These are phyloP conservation scores for Gallinago stenura DNA, from an alignment of 2,797 vertebrate genomes.

Conservation along the genomic window DNA sequence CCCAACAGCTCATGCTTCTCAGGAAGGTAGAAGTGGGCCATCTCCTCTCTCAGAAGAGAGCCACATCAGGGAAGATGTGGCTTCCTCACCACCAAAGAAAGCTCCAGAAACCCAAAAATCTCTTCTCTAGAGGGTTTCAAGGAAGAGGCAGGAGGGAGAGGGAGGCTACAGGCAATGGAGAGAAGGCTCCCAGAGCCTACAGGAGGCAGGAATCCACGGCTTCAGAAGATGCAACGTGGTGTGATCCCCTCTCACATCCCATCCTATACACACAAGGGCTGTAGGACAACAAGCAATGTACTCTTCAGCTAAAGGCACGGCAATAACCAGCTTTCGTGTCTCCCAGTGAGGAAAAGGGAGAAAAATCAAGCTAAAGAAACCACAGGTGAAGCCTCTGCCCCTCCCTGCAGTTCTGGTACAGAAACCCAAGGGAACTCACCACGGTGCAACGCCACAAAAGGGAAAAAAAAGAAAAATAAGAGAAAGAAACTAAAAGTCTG, in stretches of 20 bases:
- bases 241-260: background rate
- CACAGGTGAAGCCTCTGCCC: background rate
- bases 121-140: no score
- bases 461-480: accelerated
- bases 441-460: background rate
- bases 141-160: background rate
- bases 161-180: background rate
- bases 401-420: background rate
- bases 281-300: no score
- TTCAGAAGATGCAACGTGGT: background rate
- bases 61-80: accelerated
- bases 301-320: accelerated
- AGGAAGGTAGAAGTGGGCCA: background rate
- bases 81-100: background rate
- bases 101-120: background rate
- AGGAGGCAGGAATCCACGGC: accelerated
- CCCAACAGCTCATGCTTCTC: background rate
- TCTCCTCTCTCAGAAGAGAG: background rate
- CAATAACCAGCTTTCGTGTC: background rate
- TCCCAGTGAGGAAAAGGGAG: background rate
- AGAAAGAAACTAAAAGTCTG: no score
- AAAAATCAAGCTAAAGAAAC: background rate
- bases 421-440: background rate
- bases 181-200: background rate
- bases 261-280: background rate